Conservation (phyloP, 2,888 invertebrate genomes). For the Adelphocoris suturalis region DNA sequence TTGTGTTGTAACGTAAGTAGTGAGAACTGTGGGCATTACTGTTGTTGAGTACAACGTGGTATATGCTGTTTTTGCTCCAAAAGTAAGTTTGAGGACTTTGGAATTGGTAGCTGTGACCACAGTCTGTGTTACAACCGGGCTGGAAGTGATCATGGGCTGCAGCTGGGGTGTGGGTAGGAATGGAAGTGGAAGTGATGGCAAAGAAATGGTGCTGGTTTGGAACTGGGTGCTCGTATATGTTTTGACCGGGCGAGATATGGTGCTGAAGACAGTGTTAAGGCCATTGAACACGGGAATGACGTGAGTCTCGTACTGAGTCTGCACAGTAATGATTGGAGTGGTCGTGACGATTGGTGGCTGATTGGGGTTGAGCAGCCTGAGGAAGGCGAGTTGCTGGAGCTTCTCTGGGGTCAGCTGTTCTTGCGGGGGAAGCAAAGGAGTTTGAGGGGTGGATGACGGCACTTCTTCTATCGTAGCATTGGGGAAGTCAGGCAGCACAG, state of each 20-base stretch:
- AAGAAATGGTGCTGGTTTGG: slow-evolving; percentile 86
- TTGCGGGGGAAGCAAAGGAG: slow-evolving; percentile 78
- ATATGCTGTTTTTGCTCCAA: slow-evolving; percentile 93
- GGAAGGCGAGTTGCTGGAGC: slow-evolving; percentile 85
- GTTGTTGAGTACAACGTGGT: slow-evolving; percentile 91
- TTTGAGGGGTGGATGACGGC: slow-evolving; percentile 74
- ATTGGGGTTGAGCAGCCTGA: slow-evolving; percentile 85
- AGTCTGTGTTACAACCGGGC: slow-evolving; percentile 89
- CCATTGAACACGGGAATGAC: slow-evolving; percentile 89
- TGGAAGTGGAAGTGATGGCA: slow-evolving; percentile 78
- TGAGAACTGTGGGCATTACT: slow-evolving; percentile 89
- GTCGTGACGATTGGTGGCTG: slow-evolving; percentile 88
- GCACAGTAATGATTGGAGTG: slow-evolving; percentile 86
- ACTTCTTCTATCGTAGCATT: slow-evolving; percentile 80
- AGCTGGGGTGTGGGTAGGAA: slow-evolving; percentile 76
- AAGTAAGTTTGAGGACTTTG: slow-evolving; percentile 90
- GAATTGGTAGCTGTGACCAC: slow-evolving; percentile 89
- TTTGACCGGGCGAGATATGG: slow-evolving; percentile 88
- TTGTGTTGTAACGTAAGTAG: slow-evolving; percentile 91
- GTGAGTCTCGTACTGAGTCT: slow-evolving; percentile 89
- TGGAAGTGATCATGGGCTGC: slow-evolving; percentile 87
- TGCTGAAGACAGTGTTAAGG: slow-evolving; percentile 87
- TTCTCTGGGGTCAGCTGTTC: slow-evolving; percentile 83
- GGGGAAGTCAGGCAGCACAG: slow-evolving; percentile 84
- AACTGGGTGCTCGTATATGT: slow-evolving; percentile 90